Evolutionary conservation across 2,888 invertebrate genomes (phyloP).

Genomic region (Dicranocentrus wangi): DNA sequence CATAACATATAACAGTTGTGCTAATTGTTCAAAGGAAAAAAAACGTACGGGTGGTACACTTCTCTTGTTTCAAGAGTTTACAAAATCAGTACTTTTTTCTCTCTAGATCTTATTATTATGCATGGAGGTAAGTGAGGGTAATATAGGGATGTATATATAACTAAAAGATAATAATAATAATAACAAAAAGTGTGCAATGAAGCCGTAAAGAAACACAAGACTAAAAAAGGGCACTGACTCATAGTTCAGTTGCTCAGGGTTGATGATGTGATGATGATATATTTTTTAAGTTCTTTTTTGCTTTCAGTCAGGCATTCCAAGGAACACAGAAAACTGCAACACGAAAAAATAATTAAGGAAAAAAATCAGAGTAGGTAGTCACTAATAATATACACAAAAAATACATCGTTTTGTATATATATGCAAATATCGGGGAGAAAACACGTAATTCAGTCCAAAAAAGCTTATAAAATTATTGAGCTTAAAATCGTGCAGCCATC

Average conservation of each 20-base stretch:
- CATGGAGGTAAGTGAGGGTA: too few relatives aligned
- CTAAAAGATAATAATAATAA: too few relatives aligned
- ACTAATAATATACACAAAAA: too few relatives aligned
- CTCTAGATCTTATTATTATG: too few relatives aligned
- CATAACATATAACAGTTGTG: slow-evolving; percentile 43
- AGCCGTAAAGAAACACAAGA: slow-evolving; percentile 36
- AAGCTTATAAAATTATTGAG: not conserved
- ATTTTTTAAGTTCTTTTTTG: not conserved
- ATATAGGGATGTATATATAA: too few relatives aligned
- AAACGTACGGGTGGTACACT: not conserved
- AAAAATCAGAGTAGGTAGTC: slow-evolving; percentile 17
- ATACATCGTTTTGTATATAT: not conserved
- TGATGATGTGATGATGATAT: not conserved
- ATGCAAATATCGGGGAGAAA: not conserved
- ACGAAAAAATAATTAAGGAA: slow-evolving; percentile 39
- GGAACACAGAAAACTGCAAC: slow-evolving; percentile 45
- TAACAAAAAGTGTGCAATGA: slow-evolving; percentile 38
- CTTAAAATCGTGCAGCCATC: not conserved
- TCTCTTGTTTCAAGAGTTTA: not conserved
- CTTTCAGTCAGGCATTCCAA: slow-evolving; percentile 30
- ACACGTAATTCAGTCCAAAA: not conserved
- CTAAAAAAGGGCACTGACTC: slow-evolving; percentile 36
- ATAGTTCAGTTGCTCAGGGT: too few relatives aligned
- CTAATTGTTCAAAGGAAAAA: slow-evolving; percentile 51
- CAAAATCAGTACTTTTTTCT: slow-evolving; percentile 3